Evolutionary conservation across 2,113 vertebrate genomes (phyloP).

Genomic region (Chinchilla lanigera): DNA sequence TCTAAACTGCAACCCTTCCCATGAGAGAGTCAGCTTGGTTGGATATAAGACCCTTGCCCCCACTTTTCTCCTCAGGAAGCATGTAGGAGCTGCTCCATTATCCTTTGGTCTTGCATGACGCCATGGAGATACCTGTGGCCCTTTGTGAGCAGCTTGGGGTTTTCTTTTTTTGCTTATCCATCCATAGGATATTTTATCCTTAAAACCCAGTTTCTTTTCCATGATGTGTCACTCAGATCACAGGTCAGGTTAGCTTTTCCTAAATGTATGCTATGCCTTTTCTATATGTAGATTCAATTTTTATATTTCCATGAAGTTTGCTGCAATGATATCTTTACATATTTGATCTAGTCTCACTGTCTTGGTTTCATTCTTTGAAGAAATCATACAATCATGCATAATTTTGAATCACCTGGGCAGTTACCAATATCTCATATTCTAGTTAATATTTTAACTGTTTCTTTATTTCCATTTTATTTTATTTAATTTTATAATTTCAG

Average conservation of each 20-base stretch:
- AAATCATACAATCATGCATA: not conserved
- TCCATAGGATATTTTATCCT: not conserved
- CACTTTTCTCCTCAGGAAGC: not conserved
- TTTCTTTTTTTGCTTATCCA: not conserved
- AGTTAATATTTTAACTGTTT: conserved; percentile 7
- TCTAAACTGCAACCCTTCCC: not conserved
- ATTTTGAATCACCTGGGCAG: not conserved
- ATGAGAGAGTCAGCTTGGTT: not conserved
- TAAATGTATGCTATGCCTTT: not conserved
- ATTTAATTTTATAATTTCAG: not conserved
- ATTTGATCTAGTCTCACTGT: not conserved
- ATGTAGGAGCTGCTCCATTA: not conserved
- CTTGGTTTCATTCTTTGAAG: not conserved
- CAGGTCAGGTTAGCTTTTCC: not conserved
- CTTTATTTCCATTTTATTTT: conserved; percentile 46
- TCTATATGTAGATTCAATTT: not conserved
- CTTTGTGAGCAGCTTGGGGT: not conserved
- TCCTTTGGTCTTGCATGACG: not conserved
- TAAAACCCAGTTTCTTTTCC: not conserved
- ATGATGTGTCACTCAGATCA: not conserved
- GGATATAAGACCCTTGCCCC: not conserved
- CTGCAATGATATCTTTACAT: conserved; percentile 11
- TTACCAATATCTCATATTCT: not conserved
- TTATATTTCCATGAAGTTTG: not conserved
- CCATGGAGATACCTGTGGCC: not conserved